Base-by-base conservation (phyloP, 2,888 invertebrate genomes). In the Lissonota sp. region DNA sequence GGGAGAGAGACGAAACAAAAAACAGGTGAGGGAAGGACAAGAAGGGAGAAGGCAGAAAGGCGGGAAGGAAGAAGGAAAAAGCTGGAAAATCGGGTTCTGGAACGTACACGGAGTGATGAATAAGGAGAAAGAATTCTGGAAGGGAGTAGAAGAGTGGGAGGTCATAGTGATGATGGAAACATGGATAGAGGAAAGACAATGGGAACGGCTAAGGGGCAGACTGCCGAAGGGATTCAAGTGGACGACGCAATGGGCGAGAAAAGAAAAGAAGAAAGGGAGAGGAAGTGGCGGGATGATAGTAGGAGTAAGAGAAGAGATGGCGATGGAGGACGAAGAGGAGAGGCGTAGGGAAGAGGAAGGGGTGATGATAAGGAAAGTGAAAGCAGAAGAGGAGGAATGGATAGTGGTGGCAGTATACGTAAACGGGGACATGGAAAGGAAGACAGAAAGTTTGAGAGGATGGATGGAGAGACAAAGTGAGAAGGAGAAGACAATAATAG, bases 401-500 rank as follows among this genome's bases (percentile, higher is more conserved):
- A 69, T n/a, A 1, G 8, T 69, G 8, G 57, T 69, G 12, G 57
- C 37, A 12, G 62, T 77, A 12, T 76, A 64, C 42, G 55, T 77
- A 5, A 79, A 71, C 4, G 77, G 46, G 3, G 53, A 73, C 14
- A 63, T 73, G 26, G 63, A 12, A 0, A 53, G n/a, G 5, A 16
- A 66, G 39, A 3, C 81, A 77, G 69, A 66, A 60, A 62, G 70
- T 37, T 0, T 63, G 64, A 80, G 77, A 79, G 42, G 58, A 37
- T 37, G 69, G 77, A 63, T 69, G 69, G 69, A 76, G 42, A 37
- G 51, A 53, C 66, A 14, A 14, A 49, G 37, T 12, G 42, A 40
- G 44, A 55, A 16, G 6, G 53, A 44, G 55, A 39, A 37, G 44
- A 39, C 51, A 44, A 70, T 58, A 37, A 58, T 69, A 53, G 80